These are phyloP conservation scores for Linepithema humile DNA, from an alignment of 1,140 invertebrate genomes.

Conservation along the genomic window DNA sequence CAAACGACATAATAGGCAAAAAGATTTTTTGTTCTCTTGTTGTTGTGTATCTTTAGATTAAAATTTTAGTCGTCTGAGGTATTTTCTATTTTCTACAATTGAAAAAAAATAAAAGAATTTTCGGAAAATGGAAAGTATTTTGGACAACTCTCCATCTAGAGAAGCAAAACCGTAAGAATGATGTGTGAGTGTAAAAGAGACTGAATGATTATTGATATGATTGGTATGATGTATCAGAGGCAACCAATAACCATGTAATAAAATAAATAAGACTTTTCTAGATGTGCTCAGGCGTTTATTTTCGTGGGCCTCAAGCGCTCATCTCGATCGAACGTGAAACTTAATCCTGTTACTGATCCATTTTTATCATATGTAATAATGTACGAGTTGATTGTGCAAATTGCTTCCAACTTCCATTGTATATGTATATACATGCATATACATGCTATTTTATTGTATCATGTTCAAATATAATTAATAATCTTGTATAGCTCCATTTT, in stretches of 20 bases:
- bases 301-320: background rate
- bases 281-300: slow-evolving; percentile 68
- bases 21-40: too few relatives aligned
- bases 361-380: background rate
- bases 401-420: slow-evolving; percentile 28
- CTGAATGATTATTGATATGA: slow-evolving; percentile 72
- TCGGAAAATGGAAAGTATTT: too few relatives aligned
- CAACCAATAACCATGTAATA: slow-evolving; percentile 78
- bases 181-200: slow-evolving; percentile 77
- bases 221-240: slow-evolving; percentile 74
- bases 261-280: slow-evolving; percentile 82
- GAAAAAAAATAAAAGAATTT: too few relatives aligned
- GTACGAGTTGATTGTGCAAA: slow-evolving; percentile 7
- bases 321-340: slow-evolving; percentile 4
- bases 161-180: slow-evolving; percentile 74
- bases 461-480: slow-evolving; percentile 4
- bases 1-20: too few relatives aligned
- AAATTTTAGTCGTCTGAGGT: too few relatives aligned
- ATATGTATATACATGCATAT: slow-evolving; percentile 26
- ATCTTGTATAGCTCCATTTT: slow-evolving; percentile 41
- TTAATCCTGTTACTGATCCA: slow-evolving; percentile 21
- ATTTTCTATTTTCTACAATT: too few relatives aligned
- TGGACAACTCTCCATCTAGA: too few relatives aligned
- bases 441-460: slow-evolving; percentile 27
- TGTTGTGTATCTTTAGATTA: too few relatives aligned